Base-by-base conservation (phyloP, 2,113 vertebrate genomes). In the Lampris megalopsis region DNA sequence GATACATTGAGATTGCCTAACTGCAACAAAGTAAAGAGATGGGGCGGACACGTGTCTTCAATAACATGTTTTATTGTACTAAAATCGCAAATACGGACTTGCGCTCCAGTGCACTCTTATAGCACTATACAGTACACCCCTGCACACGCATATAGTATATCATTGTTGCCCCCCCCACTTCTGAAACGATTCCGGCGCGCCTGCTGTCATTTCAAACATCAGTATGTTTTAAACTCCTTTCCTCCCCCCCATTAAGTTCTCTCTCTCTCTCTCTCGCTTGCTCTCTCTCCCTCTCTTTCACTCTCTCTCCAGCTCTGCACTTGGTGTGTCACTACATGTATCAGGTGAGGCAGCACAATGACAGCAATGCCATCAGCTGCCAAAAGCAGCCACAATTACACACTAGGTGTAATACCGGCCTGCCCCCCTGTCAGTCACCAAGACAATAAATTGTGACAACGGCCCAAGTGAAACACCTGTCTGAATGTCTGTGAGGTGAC, bases 381-480 rank as follows among this genome's bases (percentile, higher is more conserved):
- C 71, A 82, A 80, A 69, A 50, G 5, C 53, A 61, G 37, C 37
- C 45, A 8, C 84, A 84, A 91, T 89, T 79, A 79, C 62, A 83
- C 49, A 59, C 59, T n/a, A 71, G 1, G 49, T 49, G 1, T 13
- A 54, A 60, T 6, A 10, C 4, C 13, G 1, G 24, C 1, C 66
- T 47, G 52, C 80, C 83, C 54, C 1, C 72, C 6, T 84, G 79
- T 89, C 87, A 87, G 66, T 84, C 77, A 84, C 35, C 24, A 71
- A 6, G 53, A 62, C 66, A 57, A 9, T 81, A 82, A 83, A 77
- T 59, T 11, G 0, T 37, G 56, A 81, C 76, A 71, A 67, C n/a
- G 63, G 68, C 77, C 2, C 11, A 1, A 10, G 45, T 4, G 8
- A 63, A 82, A 91, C 82, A 89, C 89, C 86, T 89, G 89, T 70